These are phyloP conservation scores for Xerus rutilus DNA, from an alignment of 2,797 vertebrate genomes.

Conservation along the genomic window DNA sequence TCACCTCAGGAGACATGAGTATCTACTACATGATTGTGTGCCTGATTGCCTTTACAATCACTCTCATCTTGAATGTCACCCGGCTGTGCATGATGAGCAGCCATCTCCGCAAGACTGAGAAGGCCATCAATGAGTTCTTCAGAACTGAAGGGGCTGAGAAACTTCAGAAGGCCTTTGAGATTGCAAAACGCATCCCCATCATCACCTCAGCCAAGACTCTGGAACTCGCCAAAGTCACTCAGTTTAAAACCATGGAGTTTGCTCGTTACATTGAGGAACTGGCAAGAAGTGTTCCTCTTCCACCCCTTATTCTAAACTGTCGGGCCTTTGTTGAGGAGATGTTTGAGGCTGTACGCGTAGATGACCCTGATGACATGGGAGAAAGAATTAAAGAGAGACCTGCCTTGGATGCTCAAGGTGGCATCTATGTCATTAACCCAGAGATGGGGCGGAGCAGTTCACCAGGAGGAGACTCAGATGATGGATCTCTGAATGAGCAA, in stretches of 20 bases:
- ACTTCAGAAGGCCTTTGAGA: conserved; percentile 97
- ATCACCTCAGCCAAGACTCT: conserved; percentile 95
- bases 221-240: conserved; percentile 97
- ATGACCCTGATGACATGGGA: conserved; percentile 83
- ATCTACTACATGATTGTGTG: conserved; percentile 96
- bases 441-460: conserved; percentile 88
- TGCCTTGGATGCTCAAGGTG: conserved; percentile 83
- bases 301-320: conserved; percentile 95
- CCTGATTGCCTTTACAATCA: conserved; percentile 94
- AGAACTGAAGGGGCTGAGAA: conserved; percentile 96
- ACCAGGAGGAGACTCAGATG: conserved; percentile 86
- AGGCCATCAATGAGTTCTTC: conserved; percentile 98
- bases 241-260: conserved; percentile 97
- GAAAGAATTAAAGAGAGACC: conserved; percentile 84
- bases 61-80: conserved; percentile 94
- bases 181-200: conserved; percentile 97
- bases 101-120: conserved; percentile 96
- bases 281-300: conserved; percentile 95
- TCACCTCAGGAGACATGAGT: conserved; percentile 94
- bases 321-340: conserved; percentile 90
- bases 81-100: conserved; percentile 96
- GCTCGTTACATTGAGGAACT: conserved; percentile 97
- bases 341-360: conserved; percentile 87
- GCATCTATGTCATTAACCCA: conserved; percentile 84
- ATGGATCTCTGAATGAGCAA: conserved; percentile 87